phyloP scores from a whole-genome alignment of 2,113 vertebrate species.

The Sapayoa aenigma region DNA sequence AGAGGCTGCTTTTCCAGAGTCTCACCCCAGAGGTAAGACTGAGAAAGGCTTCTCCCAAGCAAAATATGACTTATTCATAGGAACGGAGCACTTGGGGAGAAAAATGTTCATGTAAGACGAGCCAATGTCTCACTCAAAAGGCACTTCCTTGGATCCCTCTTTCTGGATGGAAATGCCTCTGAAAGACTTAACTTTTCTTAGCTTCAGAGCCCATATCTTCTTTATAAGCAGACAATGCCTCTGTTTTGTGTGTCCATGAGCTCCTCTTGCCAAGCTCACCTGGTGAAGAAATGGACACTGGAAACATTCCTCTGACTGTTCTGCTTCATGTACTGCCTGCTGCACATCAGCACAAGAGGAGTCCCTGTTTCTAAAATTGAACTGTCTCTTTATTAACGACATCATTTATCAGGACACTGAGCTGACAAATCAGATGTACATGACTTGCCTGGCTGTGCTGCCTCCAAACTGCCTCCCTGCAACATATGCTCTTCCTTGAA shows the following conservation, averaged over 20 bases:
- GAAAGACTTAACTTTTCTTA: neutral
- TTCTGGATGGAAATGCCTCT: neutral
- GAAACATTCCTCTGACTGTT: neutral
- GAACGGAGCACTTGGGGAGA: neutral
- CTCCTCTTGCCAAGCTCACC: neutral
- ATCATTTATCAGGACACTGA: neutral
- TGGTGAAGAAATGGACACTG: neutral
- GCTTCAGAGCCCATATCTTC: neutral
- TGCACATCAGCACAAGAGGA: neutral
- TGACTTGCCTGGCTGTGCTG: neutral
- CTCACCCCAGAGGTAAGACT: rapidly evolving
- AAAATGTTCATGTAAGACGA: neutral
- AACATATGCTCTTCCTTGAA: neutral
- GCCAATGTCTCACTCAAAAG: neutral
- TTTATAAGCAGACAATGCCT: neutral
- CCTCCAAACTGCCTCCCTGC: neutral
- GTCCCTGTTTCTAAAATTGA: conserved; percentile 33
- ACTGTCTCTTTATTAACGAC: neutral
- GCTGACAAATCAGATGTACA: neutral
- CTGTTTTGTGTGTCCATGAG: neutral
- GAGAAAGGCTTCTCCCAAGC: neutral
- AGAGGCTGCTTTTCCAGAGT: neutral
- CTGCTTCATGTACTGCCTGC: neutral
- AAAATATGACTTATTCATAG: neutral
- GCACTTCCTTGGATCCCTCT: neutral